Evolutionary conservation across 2,888 invertebrate species (phyloP).

Genomic region (Euplagia quadripunctaria): DNA sequence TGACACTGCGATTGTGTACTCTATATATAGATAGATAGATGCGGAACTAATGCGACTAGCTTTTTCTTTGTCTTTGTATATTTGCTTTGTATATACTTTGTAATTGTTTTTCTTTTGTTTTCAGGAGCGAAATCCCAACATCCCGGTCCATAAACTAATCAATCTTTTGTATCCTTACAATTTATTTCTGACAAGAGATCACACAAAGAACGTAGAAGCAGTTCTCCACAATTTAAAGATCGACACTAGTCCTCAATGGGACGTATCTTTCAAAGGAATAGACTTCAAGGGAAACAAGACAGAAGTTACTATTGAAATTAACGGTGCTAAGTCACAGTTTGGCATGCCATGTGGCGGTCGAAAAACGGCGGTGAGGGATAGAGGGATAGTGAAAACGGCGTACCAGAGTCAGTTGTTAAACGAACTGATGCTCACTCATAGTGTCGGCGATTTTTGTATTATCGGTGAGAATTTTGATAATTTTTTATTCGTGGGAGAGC

Average conservation of each 20-base stretch:
- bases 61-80: too few relatives aligned
- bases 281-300: conserved; percentile 71
- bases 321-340: conserved; percentile 76
- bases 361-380: conserved; percentile 56
- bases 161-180: conserved; percentile 94
- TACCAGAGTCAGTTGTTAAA: conserved; percentile 93
- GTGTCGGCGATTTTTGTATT: conserved; percentile 94
- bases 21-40: too few relatives aligned
- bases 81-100: background rate
- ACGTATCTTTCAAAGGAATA: conserved; percentile 60
- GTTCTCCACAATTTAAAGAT: conserved; percentile 90
- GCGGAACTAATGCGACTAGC: too few relatives aligned
- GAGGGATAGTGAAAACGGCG: conserved; percentile 88
- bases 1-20: too few relatives aligned
- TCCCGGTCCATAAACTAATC: conserved; percentile 90
- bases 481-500: too few relatives aligned
- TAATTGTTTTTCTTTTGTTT: conserved; percentile 57
- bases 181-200: conserved; percentile 92
- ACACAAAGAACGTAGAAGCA: conserved; percentile 90
- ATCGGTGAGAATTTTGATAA: conserved; percentile 83
- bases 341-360: conserved; percentile 75
- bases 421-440: conserved; percentile 92
- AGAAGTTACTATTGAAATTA: conserved; percentile 76
- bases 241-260: conserved; percentile 66
- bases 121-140: conserved; percentile 90